phyloP scores from a whole-genome alignment of 2,797 vertebrate species.

The Arnoldichthys spilopterus region DNA sequence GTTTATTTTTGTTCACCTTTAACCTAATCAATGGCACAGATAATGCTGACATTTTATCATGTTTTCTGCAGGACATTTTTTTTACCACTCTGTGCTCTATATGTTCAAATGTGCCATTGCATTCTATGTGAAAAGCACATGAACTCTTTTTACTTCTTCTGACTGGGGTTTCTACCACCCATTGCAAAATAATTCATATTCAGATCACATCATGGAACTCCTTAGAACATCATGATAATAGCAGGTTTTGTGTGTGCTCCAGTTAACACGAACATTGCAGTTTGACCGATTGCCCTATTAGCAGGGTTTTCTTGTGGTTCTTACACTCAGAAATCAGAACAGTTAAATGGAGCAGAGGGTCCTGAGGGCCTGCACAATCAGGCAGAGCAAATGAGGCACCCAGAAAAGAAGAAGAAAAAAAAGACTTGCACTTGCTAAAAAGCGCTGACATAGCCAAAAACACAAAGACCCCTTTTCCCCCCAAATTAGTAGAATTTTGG shows the following conservation, averaged over 20 bases:
- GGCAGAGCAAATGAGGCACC: conserved; percentile 55
- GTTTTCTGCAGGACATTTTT: neutral
- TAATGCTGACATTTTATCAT: neutral
- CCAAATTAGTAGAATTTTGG: conserved; percentile 63
- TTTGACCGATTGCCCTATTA: conserved; percentile 58
- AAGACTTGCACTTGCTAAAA: conserved; percentile 40
- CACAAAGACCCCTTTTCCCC: conserved; percentile 55
- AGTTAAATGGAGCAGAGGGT: conserved; percentile 60
- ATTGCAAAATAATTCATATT: conserved; percentile 41
- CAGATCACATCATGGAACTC: conserved; percentile 48
- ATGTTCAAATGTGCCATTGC: neutral
- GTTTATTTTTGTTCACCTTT: neutral
- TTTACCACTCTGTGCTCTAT: neutral
- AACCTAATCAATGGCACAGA: neutral
- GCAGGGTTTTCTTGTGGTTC: conserved; percentile 41
- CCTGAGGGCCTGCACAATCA: conserved; percentile 62
- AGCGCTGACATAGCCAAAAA: conserved; percentile 63
- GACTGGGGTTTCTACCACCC: conserved; percentile 1
- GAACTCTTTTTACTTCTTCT: conserved; percentile 13
- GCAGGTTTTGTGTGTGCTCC: conserved; percentile 38
- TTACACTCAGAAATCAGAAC: conserved; percentile 55
- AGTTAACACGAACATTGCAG: conserved; percentile 37
- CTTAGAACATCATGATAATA: conserved; percentile 40
- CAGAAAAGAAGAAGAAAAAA: conserved; percentile 51
- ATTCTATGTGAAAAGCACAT: neutral